Conservation (phyloP, 2,113 vertebrate genomes). For the Campylorhamphus procurvoides region DNA sequence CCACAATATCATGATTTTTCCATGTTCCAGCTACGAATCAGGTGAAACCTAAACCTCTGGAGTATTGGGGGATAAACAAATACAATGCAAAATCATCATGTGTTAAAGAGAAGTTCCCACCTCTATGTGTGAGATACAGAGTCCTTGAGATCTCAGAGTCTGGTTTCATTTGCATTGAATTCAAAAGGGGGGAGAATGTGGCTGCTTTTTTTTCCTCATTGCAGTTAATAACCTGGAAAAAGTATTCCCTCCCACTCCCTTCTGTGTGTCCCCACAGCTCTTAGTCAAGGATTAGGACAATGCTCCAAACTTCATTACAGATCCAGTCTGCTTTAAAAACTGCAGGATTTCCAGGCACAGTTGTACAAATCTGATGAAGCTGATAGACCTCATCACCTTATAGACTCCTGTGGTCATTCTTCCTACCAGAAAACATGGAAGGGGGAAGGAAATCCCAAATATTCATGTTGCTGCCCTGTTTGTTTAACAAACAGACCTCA, state of each 20-base stretch:
- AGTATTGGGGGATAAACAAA: not conserved
- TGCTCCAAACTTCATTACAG: not conserved
- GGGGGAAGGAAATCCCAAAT: not conserved
- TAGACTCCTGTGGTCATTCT: not conserved
- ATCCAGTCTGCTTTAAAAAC: not conserved
- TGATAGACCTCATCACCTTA: fast-evolving
- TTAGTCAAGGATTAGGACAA: not conserved
- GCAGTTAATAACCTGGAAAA: not conserved
- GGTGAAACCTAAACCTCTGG: not conserved
- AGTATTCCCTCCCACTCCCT: not conserved
- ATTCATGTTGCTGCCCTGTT: not conserved
- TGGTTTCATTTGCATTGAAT: not conserved
- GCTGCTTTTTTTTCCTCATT: not conserved
- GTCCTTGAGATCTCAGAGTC: not conserved
- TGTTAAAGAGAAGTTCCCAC: not conserved
- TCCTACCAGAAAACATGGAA: not conserved
- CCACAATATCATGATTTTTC: not conserved
- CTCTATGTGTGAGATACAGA: fast-evolving
- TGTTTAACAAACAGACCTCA: not conserved
- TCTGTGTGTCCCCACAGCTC: not conserved
- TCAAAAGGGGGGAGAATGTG: no score
- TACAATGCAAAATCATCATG: fast-evolving
- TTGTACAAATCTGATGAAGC: no score
- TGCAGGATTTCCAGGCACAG: fast-evolving
- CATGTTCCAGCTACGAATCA: not conserved